phyloP scores from a whole-genome alignment of 2,797 vertebrate species.

The Gadopsis marmoratus region DNA sequence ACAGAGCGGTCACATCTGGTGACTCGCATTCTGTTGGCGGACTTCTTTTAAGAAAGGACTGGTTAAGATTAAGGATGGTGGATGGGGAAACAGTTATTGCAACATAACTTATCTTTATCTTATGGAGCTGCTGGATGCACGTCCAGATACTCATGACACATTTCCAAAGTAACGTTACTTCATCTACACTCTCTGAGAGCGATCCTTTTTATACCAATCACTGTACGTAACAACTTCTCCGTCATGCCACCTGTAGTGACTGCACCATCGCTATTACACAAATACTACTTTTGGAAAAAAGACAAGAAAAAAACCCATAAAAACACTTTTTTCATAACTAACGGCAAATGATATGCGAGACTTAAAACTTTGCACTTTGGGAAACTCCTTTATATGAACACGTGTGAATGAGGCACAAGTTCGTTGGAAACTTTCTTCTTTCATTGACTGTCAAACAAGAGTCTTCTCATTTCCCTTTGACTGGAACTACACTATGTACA shows the following conservation, averaged over 20 bases:
- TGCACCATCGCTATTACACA: neutral
- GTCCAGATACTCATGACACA: neutral
- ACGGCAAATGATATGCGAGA: neutral
- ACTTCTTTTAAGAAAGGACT: neutral
- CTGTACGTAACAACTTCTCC: neutral
- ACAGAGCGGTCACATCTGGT: neutral
- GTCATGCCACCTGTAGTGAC: neutral
- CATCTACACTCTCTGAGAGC: neutral
- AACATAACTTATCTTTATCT: neutral
- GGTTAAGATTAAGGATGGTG: neutral
- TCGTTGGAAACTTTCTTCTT: constrained; percentile 14
- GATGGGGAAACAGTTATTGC: neutral
- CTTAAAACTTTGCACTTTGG: neutral
- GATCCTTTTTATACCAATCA: neutral
- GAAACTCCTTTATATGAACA: neutral
- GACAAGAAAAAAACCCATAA: neutral
- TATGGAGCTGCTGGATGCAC: neutral
- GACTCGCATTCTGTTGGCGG: neutral
- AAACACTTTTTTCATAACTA: neutral
- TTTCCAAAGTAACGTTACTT: neutral
- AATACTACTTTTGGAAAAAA: neutral
- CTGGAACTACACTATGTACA: neutral
- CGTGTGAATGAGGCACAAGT: neutral
- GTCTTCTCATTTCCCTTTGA: constrained; percentile 35
- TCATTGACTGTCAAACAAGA: constrained; percentile 28